Evolutionary conservation across 2,113 vertebrate genomes (phyloP).

Genomic region (Pardalotus punctatus): DNA sequence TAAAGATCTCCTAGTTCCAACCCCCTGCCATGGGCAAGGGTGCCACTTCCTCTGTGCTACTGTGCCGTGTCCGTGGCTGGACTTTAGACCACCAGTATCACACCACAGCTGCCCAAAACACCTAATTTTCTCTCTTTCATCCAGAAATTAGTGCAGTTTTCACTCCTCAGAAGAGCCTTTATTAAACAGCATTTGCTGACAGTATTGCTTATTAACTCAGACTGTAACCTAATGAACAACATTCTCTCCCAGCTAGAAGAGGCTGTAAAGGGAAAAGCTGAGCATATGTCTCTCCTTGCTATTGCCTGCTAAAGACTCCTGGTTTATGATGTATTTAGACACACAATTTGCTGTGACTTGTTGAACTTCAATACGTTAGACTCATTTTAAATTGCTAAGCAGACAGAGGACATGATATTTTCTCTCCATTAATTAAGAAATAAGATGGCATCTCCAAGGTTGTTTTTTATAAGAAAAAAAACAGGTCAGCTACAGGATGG

Average conservation of each 20-base stretch:
- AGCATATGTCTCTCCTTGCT: neutral
- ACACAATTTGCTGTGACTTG: neutral
- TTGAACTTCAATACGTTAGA: neutral
- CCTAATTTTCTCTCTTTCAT: neutral
- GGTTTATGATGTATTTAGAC: neutral
- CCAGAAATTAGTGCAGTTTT: neutral
- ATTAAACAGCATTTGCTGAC: neutral
- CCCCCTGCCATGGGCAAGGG: neutral
- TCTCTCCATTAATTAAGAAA: slow-evolving; percentile 11
- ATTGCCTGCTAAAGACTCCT: neutral
- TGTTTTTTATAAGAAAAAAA: too few species aligned
- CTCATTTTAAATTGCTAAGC: neutral
- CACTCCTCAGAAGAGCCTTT: neutral
- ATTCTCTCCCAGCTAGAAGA: neutral
- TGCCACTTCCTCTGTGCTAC: neutral
- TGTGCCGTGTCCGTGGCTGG: neutral
- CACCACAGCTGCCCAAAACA: neutral
- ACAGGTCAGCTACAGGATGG: neutral
- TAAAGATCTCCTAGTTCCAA: neutral
- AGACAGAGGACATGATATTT: neutral
- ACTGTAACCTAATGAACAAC: neutral
- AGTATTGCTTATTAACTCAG: slow-evolving; percentile 11
- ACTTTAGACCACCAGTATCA: neutral
- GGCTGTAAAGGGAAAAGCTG: slow-evolving; percentile 2
- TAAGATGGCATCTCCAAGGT: neutral